Evolutionary conservation across 2,888 invertebrate species (phyloP).

Genomic region (Sericinus montela): DNA sequence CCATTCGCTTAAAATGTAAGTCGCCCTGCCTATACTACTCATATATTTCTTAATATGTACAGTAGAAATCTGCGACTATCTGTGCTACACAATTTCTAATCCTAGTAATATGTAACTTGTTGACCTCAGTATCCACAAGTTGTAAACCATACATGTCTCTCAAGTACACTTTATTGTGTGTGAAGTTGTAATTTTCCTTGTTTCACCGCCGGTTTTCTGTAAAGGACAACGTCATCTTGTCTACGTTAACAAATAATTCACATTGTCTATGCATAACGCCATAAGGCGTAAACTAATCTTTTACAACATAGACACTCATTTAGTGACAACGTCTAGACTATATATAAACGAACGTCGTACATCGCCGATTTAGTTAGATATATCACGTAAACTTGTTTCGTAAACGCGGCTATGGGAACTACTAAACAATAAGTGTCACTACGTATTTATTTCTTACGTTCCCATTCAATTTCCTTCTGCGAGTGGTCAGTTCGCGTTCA

Average conservation of each 20-base stretch:
- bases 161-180: background rate
- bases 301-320: background rate
- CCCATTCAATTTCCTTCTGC: conserved; percentile 17
- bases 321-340: background rate
- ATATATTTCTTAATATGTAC: no score
- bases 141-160: background rate
- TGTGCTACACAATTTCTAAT: no score
- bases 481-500: conserved; percentile 59
- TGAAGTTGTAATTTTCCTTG: conserved; percentile 5
- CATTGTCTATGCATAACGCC: conserved; percentile 16
- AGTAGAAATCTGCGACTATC: no score
- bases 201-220: conserved; percentile 4
- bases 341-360: background rate
- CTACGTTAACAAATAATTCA: conserved; percentile 8
- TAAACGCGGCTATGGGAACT: conserved; percentile 7
- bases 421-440: conserved; percentile 1
- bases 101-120: background rate
- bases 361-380: conserved; percentile 2
- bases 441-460: background rate
- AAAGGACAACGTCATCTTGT: conserved; percentile 6
- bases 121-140: background rate
- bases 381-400: background rate
- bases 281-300: conserved; percentile 19
- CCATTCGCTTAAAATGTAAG: no score
- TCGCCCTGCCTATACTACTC: no score